Evolutionary conservation across 2,888 invertebrate genomes (phyloP).

Genomic region (Drosophila borborema): DNA sequence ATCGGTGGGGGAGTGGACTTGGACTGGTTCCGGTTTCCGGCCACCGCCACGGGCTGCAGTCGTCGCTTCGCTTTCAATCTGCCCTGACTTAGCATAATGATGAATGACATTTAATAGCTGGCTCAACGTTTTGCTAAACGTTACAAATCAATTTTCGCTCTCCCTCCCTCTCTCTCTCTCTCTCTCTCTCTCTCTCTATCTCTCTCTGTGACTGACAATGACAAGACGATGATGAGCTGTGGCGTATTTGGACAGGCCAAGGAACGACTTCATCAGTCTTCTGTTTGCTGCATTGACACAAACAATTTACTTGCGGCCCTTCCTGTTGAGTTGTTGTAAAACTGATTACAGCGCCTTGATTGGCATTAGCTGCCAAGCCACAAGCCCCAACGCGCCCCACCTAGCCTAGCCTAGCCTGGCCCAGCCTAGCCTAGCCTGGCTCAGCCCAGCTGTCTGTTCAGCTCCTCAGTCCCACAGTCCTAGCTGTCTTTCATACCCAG

Average conservation of each 20-base stretch:
- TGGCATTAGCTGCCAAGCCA: conserved; percentile 67
- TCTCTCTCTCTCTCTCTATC: background rate
- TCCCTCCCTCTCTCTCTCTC: no score
- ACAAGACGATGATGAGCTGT: conserved; percentile 47
- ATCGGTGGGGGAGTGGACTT: conserved; percentile 35
- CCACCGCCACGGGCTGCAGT: conserved; percentile 16
- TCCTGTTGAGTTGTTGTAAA: conserved; percentile 44
- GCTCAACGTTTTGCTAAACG: conserved; percentile 65
- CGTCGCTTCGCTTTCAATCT: conserved; percentile 13
- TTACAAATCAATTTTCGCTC: conserved; percentile 79
- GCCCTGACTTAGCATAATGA: conserved; percentile 77
- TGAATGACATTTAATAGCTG: conserved; percentile 78
- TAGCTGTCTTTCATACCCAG: conserved; percentile 6
- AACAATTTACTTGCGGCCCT: conserved; percentile 67
- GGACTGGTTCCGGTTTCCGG: conserved; percentile 80
- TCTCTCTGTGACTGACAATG: conserved; percentile 57
- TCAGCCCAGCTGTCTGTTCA: conserved; percentile 8
- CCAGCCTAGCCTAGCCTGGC: background rate
- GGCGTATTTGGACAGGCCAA: conserved; percentile 26
- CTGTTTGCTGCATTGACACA: conserved; percentile 66
- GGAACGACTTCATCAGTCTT: conserved; percentile 62
- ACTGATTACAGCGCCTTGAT: conserved; percentile 76
- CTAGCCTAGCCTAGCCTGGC: background rate
- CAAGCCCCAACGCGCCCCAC: conserved; percentile 1
- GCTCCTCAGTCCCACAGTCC: background rate